A percentile compares a stretch with the other conserved stretches of the same genome.
These are phyloP conservation scores for Natator depressus DNA, from an alignment of 2,113 vertebrate species.

Conservation along the genomic window DNA sequence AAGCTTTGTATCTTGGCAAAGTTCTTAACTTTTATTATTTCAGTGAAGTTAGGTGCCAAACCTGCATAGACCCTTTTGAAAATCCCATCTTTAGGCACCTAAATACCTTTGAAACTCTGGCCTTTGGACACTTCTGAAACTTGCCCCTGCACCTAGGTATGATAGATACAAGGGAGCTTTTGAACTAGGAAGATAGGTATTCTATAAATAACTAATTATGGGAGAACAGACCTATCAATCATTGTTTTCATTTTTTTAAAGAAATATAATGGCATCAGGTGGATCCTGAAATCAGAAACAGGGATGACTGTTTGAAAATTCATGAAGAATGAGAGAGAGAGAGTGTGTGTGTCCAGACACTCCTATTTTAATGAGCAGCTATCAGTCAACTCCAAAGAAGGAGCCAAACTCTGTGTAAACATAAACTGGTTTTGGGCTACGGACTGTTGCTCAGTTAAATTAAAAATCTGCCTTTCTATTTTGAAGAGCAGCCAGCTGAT, in stretches of 20 bases:
- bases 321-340: background rate
- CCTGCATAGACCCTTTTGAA: background rate
- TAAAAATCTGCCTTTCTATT: background rate
- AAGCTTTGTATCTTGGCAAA: background rate
- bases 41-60: background rate
- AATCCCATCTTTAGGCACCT: background rate
- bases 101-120: background rate
- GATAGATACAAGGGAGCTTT: background rate
- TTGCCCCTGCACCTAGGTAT: too few species aligned
- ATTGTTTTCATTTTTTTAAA: background rate
- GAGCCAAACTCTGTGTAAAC: background rate
- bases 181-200: background rate
- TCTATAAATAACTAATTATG: too few species aligned
- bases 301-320: background rate
- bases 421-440: background rate
- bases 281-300: background rate
- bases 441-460: background rate
- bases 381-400: background rate
- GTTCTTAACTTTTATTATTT: conserved; percentile 2
- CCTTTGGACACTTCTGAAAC: background rate
- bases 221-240: background rate
- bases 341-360: background rate
- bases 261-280: background rate
- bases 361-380: background rate
- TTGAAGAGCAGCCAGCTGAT: background rate